phyloP scores from a whole-genome alignment of 1,140 invertebrate genomes.

The Augochlora pura region DNA sequence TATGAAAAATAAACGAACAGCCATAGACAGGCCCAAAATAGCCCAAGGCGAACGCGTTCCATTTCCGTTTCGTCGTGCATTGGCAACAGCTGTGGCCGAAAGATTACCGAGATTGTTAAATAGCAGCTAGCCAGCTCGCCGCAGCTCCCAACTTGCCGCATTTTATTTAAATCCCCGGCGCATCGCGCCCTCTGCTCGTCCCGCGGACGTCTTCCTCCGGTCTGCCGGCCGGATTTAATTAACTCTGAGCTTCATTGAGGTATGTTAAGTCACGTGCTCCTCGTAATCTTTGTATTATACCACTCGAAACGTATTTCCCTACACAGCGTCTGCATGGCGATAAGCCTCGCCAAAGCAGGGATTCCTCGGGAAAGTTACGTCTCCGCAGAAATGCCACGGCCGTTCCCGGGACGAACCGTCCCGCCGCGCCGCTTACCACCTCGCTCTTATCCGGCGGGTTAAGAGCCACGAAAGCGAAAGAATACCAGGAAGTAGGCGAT shows the following conservation, averaged over 20 bases:
- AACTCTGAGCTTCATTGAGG: slow-evolving; percentile 69
- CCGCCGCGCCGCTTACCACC: neutral
- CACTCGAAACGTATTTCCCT: slow-evolving; percentile 66
- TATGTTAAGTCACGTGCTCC: slow-evolving; percentile 67
- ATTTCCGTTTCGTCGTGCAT: too few relatives aligned
- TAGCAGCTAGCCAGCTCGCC: too few relatives aligned
- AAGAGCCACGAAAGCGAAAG: slow-evolving; percentile 17
- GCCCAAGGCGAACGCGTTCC: too few relatives aligned
- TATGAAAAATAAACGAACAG: too few relatives aligned
- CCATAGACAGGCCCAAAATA: too few relatives aligned
- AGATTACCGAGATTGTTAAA: too few relatives aligned
- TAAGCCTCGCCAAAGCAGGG: slow-evolving; percentile 37
- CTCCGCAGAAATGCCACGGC: neutral
- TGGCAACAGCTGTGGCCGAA: too few relatives aligned
- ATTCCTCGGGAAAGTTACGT: slow-evolving; percentile 21
- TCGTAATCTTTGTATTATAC: slow-evolving; percentile 69
- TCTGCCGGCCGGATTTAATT: slow-evolving; percentile 62
- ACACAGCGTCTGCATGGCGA: slow-evolving; percentile 49
- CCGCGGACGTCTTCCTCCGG: neutral
- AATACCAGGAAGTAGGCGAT: slow-evolving; percentile 24
- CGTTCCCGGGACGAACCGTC: slow-evolving; percentile 18
- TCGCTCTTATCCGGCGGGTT: slow-evolving; percentile 21
- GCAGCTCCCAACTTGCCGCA: neutral
- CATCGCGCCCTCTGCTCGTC: slow-evolving; percentile 3
- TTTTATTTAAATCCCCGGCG: neutral